Evolutionary conservation across 2,113 vertebrate species (phyloP).

Genomic region (Brachyhypopomus gauderio): DNA sequence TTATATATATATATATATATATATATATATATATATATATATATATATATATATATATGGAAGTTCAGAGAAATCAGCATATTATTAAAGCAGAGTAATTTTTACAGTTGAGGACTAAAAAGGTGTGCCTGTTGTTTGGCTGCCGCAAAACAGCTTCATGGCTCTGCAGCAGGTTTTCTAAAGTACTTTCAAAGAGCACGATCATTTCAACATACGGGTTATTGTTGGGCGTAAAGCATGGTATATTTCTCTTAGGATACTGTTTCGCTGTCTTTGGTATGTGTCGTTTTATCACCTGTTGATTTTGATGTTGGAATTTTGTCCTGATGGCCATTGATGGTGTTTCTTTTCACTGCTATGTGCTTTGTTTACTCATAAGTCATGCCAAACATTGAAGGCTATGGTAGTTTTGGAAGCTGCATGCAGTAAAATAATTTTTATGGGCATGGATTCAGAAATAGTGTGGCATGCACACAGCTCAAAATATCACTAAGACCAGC

Average conservation of each 20-base stretch:
- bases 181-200: neutral
- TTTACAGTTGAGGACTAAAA: neutral
- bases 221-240: neutral
- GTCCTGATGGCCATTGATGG: neutral
- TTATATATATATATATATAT: too few relatives aligned
- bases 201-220: neutral
- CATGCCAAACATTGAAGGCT: neutral
- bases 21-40: too few relatives aligned
- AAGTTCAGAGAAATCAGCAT: neutral
- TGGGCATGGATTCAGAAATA: neutral
- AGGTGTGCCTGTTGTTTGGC: neutral
- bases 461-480: neutral
- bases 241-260: neutral
- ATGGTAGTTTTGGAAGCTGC: neutral
- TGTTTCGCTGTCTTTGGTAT: neutral
- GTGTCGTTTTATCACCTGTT: neutral
- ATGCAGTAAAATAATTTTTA: constrained; percentile 7
- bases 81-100: neutral
- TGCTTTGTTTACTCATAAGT: neutral
- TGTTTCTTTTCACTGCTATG: neutral
- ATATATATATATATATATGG: too few relatives aligned
- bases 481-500: neutral
- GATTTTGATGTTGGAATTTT: constrained; percentile 7
- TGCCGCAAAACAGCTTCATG: neutral
- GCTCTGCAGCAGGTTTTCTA: neutral